Percentiles rank a stretch among this genome's conserved stretches.
These are phyloP conservation scores for Sthenelais limicola DNA, from an alignment of 2,888 invertebrate genomes.

Conservation along the genomic window DNA sequence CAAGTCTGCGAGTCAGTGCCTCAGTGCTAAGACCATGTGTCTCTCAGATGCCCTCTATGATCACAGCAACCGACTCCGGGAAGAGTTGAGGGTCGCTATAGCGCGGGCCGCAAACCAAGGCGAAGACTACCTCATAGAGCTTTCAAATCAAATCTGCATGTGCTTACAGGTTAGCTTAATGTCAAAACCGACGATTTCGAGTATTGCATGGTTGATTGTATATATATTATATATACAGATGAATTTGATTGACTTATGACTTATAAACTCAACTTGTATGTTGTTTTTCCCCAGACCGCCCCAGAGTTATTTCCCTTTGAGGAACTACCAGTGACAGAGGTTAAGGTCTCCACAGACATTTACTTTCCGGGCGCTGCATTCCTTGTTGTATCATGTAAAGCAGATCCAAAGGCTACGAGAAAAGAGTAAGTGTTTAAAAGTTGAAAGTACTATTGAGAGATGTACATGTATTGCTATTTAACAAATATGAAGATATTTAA, in stretches of 20 bases:
- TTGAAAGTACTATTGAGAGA: no score
- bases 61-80: constrained; percentile 60
- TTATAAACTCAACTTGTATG: no score
- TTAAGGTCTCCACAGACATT: constrained; percentile 67
- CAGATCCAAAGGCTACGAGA: constrained; percentile 65
- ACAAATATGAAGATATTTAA: no score
- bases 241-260: no score
- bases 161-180: constrained; percentile 65
- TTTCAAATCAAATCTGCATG: constrained; percentile 69
- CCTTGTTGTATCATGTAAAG: constrained; percentile 66
- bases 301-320: constrained; percentile 71
- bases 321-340: constrained; percentile 67
- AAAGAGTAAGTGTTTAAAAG: constrained; percentile 67
- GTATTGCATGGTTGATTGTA: background rate
- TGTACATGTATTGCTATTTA: no score
- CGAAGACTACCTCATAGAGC: constrained; percentile 70
- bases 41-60: constrained; percentile 66
- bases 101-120: constrained; percentile 69
- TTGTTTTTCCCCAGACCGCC: constrained; percentile 57
- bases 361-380: constrained; percentile 69
- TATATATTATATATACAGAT: background rate
- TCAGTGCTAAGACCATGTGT: constrained; percentile 60
- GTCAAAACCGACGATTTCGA: background rate
- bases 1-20: constrained; percentile 58
- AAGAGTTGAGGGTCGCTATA: constrained; percentile 68